phyloP scores from a whole-genome alignment of 2,113 vertebrate genomes.

The Podiceps cristatus region DNA sequence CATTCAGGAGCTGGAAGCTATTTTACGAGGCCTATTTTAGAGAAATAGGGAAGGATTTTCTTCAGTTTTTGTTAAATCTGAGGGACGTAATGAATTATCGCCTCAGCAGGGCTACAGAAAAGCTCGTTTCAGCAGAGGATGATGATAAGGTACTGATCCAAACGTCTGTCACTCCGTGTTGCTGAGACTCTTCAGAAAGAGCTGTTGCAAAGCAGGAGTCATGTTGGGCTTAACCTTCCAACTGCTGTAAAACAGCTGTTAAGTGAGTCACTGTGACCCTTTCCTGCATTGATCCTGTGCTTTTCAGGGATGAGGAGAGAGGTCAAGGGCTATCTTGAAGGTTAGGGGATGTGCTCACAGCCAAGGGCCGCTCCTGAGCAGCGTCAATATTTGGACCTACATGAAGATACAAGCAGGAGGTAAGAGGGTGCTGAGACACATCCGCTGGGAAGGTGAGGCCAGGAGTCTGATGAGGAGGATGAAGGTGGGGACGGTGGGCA shows the following conservation, averaged over 20 bases:
- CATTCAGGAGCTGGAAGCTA: background rate
- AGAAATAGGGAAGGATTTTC: background rate
- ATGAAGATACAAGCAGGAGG: background rate
- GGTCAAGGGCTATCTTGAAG: conserved; percentile 41
- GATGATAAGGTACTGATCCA: background rate
- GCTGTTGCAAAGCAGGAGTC: background rate
- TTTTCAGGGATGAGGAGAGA: background rate
- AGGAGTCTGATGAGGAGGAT: background rate
- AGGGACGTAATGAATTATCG: background rate
- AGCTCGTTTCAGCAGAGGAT: background rate
- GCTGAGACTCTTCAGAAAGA: background rate
- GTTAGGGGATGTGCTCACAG: conserved; percentile 12
- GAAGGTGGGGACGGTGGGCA: background rate
- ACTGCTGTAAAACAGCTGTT: background rate
- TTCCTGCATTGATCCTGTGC: background rate
- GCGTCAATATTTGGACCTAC: conserved; percentile 56
- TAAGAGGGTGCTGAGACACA: background rate
- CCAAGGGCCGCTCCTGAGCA: background rate
- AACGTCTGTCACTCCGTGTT: background rate
- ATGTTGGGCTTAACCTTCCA: background rate
- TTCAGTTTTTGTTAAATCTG: background rate
- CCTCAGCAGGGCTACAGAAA: background rate
- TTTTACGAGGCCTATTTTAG: background rate
- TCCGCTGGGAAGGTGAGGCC: background rate
- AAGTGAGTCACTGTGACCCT: background rate